These are phyloP conservation scores for Corythaeola cristata DNA, from an alignment of 2,113 vertebrate species.

Conservation along the genomic window DNA sequence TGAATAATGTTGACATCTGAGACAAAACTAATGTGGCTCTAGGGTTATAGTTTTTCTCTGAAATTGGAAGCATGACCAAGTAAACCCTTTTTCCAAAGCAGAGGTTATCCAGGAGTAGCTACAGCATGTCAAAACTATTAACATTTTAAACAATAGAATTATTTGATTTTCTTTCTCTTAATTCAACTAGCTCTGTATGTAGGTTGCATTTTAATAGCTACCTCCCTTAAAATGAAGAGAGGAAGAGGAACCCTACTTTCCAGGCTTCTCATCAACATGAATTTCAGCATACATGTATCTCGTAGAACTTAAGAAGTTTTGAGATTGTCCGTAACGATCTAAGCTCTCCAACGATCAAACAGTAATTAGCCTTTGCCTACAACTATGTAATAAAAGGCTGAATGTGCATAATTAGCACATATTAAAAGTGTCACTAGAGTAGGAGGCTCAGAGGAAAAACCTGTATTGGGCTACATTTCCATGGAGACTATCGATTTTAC, in stretches of 20 bases:
- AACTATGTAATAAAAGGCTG: not conserved
- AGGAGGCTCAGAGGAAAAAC: not conserved
- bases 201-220: constrained; percentile 34
- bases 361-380: not conserved
- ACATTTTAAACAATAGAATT: not conserved
- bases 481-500: not conserved
- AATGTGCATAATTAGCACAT: not conserved
- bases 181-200: not conserved
- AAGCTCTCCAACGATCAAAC: not conserved
- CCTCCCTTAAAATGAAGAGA: not conserved
- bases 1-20: not conserved
- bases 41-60: not conserved
- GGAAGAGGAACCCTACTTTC: not conserved
- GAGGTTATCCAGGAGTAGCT: not conserved
- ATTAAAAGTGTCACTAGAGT: not conserved
- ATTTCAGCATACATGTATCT: not conserved
- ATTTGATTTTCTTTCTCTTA: not conserved
- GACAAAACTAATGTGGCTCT: not conserved
- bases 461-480: not conserved
- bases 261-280: not conserved
- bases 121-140: not conserved
- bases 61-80: not conserved
- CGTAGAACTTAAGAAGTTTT: not conserved
- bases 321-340: not conserved
- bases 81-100: not conserved